Evolutionary conservation across 2,888 invertebrate genomes (phyloP).

Genomic region (Rhagophthalmus giganteus): DNA sequence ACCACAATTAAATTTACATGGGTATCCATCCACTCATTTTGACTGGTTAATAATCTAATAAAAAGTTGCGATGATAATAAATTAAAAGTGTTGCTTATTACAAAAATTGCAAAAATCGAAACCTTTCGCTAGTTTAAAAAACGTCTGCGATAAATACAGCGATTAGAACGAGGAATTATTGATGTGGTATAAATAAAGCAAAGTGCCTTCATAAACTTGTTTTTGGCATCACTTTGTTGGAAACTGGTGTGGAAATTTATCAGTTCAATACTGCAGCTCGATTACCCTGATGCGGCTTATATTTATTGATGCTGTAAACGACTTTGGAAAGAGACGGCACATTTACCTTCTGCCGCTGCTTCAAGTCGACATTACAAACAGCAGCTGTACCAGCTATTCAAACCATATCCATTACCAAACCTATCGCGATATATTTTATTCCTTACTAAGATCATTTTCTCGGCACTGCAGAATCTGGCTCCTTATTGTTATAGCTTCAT

Average conservation of each 20-base stretch:
- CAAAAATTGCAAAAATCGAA: no score
- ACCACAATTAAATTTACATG: no score
- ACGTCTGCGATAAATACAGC: no score
- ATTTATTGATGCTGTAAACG: conserved; percentile 31
- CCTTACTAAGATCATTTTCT: conserved; percentile 22
- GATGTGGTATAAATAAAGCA: conserved; percentile 9
- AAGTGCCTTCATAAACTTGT: conserved; percentile 9
- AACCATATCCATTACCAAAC: conserved; percentile 32
- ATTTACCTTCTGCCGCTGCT: conserved; percentile 29
- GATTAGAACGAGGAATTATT: no score
- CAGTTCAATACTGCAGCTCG: conserved; percentile 30
- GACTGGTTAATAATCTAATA: no score
- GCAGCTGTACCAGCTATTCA: conserved; percentile 31
- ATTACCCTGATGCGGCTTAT: conserved; percentile 30
- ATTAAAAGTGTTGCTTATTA: no score
- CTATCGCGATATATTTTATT: conserved; percentile 29
- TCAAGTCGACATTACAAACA: conserved; percentile 27
- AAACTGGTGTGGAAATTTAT: conserved; percentile 18
- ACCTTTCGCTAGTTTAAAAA: no score
- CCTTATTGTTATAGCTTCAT: conserved; percentile 29
- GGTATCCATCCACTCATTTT: no score
- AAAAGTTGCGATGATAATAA: no score
- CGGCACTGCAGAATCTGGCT: conserved; percentile 19
- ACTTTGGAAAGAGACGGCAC: conserved; percentile 27
- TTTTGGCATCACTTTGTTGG: conserved; percentile 13